Base-by-base conservation (phyloP, 2,797 vertebrate genomes). In the Protosalanx chinensis region DNA sequence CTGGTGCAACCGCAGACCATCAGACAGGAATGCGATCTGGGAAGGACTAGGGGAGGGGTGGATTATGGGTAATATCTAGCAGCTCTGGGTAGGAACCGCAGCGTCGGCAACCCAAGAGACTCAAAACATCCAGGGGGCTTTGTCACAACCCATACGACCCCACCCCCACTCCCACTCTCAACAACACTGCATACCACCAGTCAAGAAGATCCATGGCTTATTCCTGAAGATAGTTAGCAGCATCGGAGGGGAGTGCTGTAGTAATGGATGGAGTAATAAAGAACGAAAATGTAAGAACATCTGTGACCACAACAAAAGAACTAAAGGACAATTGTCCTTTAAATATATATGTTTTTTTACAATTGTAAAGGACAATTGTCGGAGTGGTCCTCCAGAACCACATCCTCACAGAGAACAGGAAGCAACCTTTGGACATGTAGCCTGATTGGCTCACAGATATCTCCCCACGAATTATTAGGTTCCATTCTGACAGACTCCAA, bases 341-440 rank as follows among this genome's bases (percentile, higher is more conserved):
- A 27, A 27, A 27, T 27, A 27, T 27, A n/a, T n/a, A n/a, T n/a
- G n/a, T n/a, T 27, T 27, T 27, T 27, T 27, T 27, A 27, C 23
- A 27, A 27, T 27, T 27, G 23, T 87, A 79, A 88, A 89, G 37
- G 37, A 86, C 86, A 90, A 87, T 86, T 87, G 77, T 88, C 90
- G 86, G 85, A 93, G 91, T 90, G 91, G 92, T 89, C 90, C 90
- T 84, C 83, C 85, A 84, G 91, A 90, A 82, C 92, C 90, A 92
- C 90, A 93, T 94, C 91, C 93, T 91, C 86, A 73, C 88, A 90
- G 88, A 87, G 91, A 90, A 90, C 88, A 83, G 86, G 85, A 88
- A 92, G 87, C 90, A 91, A 91, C 84, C 92, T 89, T 91, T 86
- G 86, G 87, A 88, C 79, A 88, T 51, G 84, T 82, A 73, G 87